Conservation (phyloP, 2,113 vertebrate genomes). For the Fregata magnificens region DNA sequence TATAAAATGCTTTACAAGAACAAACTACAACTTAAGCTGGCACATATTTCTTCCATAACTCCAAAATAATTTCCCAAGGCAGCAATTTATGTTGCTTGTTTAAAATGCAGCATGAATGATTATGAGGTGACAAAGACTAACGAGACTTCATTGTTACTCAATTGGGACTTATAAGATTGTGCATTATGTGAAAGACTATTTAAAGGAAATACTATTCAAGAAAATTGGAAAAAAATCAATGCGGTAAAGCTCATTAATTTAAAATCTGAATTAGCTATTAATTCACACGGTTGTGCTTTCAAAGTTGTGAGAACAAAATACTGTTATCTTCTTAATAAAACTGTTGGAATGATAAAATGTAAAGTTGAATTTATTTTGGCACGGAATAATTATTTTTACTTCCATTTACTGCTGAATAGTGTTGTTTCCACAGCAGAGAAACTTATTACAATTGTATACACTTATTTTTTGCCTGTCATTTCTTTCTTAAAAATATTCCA, state of each 20-base stretch:
- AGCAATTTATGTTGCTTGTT: constrained; percentile 56
- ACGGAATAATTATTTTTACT: constrained; percentile 30
- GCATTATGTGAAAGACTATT: constrained; percentile 50
- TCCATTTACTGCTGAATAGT: neutral
- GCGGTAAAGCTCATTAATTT: constrained; percentile 55
- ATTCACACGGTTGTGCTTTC: constrained; percentile 48
- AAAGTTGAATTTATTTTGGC: constrained; percentile 11
- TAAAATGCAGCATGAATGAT: constrained; percentile 64
- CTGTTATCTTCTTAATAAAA: constrained; percentile 55
- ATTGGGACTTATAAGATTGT: constrained; percentile 53
- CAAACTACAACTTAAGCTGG: constrained; percentile 23
- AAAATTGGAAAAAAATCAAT: constrained; percentile 18
- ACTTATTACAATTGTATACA: neutral
- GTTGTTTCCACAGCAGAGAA: neutral
- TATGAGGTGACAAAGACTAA: constrained; percentile 66
- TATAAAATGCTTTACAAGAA: constrained; percentile 18
- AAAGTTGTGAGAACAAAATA: constrained; percentile 21
- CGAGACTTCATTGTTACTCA: constrained; percentile 52
- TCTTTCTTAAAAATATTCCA: neutral
- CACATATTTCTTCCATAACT: constrained; percentile 23
- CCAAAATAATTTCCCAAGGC: constrained; percentile 55
- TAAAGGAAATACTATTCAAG: constrained; percentile 47
- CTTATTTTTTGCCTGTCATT: neutral
- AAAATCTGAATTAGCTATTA: constrained; percentile 63
- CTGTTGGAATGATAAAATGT: constrained; percentile 34